These are phyloP conservation scores for Planococcus citri DNA, from an alignment of 1,140 invertebrate species.

Conservation along the genomic window DNA sequence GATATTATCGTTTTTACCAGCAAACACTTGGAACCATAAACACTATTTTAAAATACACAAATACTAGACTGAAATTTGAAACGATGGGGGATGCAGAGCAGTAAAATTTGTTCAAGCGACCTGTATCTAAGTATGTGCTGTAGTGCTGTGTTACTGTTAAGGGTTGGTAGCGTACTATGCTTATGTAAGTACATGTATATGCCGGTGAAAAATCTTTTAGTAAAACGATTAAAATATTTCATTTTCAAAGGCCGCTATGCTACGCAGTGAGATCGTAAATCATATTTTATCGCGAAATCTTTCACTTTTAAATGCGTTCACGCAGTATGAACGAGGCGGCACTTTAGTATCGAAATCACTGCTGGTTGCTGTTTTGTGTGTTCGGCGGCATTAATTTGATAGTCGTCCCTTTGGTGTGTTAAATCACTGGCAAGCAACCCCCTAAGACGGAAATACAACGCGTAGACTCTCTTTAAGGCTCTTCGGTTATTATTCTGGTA, in stretches of 20 bases:
- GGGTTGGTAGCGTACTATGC: no score
- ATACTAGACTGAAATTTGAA: no score
- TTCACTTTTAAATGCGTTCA: not conserved
- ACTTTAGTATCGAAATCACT: not conserved
- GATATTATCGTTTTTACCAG: no score
- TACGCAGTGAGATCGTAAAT: not conserved
- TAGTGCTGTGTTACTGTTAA: no score
- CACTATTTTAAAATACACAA: no score
- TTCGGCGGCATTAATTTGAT: not conserved
- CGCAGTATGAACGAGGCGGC: not conserved
- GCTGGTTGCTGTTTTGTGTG: not conserved
- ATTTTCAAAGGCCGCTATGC: not conserved
- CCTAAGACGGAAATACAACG: not conserved
- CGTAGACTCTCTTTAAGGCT: not conserved
- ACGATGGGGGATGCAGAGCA: no score
- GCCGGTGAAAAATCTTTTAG: no score
- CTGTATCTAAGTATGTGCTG: no score
- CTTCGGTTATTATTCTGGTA: constrained; percentile 8
- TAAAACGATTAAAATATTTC: constrained; percentile 8
- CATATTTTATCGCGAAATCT: not conserved
- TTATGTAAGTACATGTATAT: no score
- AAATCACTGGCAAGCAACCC: not conserved
- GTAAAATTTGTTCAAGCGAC: no score
- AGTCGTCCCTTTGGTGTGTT: not conserved
- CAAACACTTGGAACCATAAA: no score